Percentiles rank a stretch among this genome's conserved stretches.
phyloP scores from a whole-genome alignment of 2,888 invertebrate genomes.

The Ditula angustiorana region DNA sequence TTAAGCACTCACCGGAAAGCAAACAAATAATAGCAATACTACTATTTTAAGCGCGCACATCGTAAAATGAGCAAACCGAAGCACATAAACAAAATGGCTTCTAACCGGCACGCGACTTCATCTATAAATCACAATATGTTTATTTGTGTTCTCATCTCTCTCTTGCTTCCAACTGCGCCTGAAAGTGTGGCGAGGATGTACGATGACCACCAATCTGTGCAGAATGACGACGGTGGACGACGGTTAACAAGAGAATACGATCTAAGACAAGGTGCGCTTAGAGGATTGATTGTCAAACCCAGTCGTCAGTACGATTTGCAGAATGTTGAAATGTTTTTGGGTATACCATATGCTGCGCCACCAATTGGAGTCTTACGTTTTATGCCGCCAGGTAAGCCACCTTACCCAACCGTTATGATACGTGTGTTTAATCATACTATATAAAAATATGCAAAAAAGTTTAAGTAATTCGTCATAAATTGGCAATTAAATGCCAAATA shows the following conservation, averaged over 20 bases:
- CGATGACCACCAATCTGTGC: slow-evolving; percentile 65
- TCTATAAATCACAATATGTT: slow-evolving; percentile 79
- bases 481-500: no score
- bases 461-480: no score
- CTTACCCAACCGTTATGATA: no score
- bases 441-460: no score
- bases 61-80: slow-evolving; percentile 68
- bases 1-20: slow-evolving; percentile 4
- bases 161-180: slow-evolving; percentile 75
- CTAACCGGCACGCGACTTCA: slow-evolving; percentile 75
- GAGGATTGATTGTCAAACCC: slow-evolving; percentile 88
- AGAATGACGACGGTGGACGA: slow-evolving; percentile 66
- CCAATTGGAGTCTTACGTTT: slow-evolving; percentile 91
- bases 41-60: slow-evolving; percentile 69
- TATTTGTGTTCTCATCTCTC: slow-evolving; percentile 80
- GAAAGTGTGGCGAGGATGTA: slow-evolving; percentile 69
- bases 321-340: slow-evolving; percentile 90
- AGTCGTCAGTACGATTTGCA: slow-evolving; percentile 86
- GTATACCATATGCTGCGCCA: slow-evolving; percentile 93
- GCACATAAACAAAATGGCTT: slow-evolving; percentile 79
- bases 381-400: slow-evolving; percentile 93
- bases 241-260: slow-evolving; percentile 86
- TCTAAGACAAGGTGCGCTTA: slow-evolving; percentile 88
- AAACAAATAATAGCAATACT: slow-evolving; percentile 70
- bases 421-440: neutral